Evolutionary conservation across 2,888 invertebrate genomes (phyloP).

Genomic region (Sphecodes monilicornis): DNA sequence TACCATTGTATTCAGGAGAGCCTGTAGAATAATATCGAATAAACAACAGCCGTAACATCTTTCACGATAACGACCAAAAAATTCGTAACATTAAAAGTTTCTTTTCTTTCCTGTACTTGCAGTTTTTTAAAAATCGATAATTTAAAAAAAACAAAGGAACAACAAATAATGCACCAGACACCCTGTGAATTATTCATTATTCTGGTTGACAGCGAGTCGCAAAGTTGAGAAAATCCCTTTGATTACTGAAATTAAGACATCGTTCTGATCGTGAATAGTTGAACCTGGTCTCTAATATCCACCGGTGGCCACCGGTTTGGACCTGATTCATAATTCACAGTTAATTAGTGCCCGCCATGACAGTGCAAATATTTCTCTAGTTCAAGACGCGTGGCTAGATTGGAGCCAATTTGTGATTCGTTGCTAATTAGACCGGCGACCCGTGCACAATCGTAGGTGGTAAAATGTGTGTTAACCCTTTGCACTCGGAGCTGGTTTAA

Average conservation of each 20-base stretch:
- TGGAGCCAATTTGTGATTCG: not conserved
- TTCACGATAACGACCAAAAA: too few species aligned
- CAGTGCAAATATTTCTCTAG: not conserved
- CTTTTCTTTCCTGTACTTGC: too few species aligned
- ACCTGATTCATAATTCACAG: constrained; percentile 1
- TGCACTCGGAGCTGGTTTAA: too few species aligned
- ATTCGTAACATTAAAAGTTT: too few species aligned
- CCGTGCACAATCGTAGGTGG: not conserved
- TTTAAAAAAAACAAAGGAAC: too few species aligned
- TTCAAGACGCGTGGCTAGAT: constrained; percentile 9
- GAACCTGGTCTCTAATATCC: not conserved
- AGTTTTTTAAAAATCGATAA: not conserved
- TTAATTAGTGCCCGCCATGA: not conserved
- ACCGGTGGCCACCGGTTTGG: not conserved
- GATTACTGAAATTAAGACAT: not conserved
- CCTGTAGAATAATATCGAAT: too few species aligned
- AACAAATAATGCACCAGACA: not conserved
- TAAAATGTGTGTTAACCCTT: too few species aligned
- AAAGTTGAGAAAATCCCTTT: not conserved
- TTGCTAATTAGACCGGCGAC: not conserved
- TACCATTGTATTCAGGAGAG: too few species aligned
- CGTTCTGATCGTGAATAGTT: not conserved
- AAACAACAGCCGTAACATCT: too few species aligned
- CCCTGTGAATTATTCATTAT: not conserved
- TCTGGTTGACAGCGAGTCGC: not conserved